Conservation (phyloP, 2,113 vertebrate genomes). For the Heterotis niloticus region DNA sequence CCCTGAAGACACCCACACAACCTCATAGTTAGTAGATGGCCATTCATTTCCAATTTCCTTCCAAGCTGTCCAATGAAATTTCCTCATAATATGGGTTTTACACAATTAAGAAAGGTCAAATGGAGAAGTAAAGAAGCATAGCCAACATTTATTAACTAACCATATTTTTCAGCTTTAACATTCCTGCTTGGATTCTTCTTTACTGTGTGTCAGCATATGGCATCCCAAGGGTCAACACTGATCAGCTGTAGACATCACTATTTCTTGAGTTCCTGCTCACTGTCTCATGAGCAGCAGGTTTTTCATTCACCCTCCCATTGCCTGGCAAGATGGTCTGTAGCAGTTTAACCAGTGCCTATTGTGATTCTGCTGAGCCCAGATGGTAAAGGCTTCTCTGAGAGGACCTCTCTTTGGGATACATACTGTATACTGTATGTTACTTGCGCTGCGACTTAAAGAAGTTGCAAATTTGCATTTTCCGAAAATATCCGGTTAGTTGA, state of each 20-base stretch:
- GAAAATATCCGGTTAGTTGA: too few species aligned
- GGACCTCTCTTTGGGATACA: constrained; percentile 20
- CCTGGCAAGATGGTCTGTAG: constrained; percentile 22
- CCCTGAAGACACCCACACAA: background rate
- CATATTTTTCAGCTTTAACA: background rate
- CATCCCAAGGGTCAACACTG: background rate
- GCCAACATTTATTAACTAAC: background rate
- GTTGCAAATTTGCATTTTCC: too few species aligned
- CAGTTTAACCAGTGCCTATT: constrained; percentile 45
- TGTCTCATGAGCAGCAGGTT: constrained; percentile 22
- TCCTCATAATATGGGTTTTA: background rate
- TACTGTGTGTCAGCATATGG: background rate
- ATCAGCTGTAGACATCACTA: background rate
- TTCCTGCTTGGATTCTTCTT: background rate
- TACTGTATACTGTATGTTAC: background rate
- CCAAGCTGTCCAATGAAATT: background rate
- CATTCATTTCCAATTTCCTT: constrained; percentile 19
- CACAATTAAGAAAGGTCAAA: background rate
- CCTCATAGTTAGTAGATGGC: background rate
- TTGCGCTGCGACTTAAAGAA: too few species aligned
- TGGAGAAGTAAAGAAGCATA: background rate
- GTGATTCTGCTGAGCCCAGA: constrained; percentile 38
- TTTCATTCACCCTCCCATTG: constrained; percentile 44
- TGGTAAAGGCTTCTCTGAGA: constrained; percentile 34
- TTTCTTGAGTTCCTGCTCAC: background rate